Evolutionary conservation across 2,113 vertebrate species (phyloP), one percentile per base, ranked within the genome.

Genomic region (Colistium nudipinnis): DNA sequence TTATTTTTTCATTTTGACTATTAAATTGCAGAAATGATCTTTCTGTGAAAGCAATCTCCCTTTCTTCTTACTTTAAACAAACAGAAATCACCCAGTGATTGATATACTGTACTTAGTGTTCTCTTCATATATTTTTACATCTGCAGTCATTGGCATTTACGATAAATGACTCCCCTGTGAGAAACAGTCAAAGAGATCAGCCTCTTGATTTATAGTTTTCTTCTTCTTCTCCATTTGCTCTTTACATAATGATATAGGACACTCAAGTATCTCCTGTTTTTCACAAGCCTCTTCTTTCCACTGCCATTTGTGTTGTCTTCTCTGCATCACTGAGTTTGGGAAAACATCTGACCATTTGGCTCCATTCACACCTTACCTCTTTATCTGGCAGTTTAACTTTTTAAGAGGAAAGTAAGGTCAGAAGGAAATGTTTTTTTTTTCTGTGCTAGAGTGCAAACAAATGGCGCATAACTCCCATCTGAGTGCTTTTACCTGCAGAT

Each of bases 271-370:
- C 20, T 59, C 36, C 12, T 6, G 13, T 51, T 35, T 48, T 54
- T 44, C 49, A 74, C 68, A 38, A 31, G 35, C 11, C 10, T 33
- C 62, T 31, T 41, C 3, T 44, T 38, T 31, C 35, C 5, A 44
- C 49, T 55, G 30, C 38, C 57, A 67, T 76, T 78, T 63, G 62
- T 44, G 24, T 36, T 65, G 57, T 77, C n/a, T 14, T 48, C 36
- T 70, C 55, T 70, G 49, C 52, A 70, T 70, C 30, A 27, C 24
- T 35, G 39, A 17, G 12, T 41, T 77, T 61, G 31, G 25, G 47
- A 81, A 73, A 78, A 62, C 62, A 60, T 45, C 33, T 20, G 48
- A 49, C 55, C 71, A 71, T 83, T 68, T 78, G 74, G 61, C 63
- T 80, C 52, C 6, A 2, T 63, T 38, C 59, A 41, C 39, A 67